Conservation (phyloP, 2,888 invertebrate species). For the Ormyrus thymus region DNA sequence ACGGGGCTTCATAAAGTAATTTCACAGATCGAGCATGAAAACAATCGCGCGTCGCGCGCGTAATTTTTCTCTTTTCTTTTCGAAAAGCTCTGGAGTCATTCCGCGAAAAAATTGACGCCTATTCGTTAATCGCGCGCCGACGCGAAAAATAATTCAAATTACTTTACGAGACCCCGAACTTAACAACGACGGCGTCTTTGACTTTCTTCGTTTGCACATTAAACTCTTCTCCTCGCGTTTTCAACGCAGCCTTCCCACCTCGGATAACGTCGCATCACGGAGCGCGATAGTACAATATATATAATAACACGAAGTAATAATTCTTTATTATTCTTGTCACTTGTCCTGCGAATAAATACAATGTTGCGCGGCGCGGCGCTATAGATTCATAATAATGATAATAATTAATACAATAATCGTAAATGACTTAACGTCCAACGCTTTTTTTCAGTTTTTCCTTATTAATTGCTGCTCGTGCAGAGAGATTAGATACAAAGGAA, state of each 20-base stretch:
- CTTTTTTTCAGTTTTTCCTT: conserved; percentile 54
- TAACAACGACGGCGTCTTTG: conserved; percentile 35
- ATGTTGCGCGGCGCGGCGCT: conserved; percentile 54
- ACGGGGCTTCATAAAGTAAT: conserved; percentile 22
- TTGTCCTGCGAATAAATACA: conserved; percentile 56
- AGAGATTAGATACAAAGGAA: conserved; percentile 63
- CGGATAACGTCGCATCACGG: not conserved
- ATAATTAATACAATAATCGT: conserved; percentile 59
- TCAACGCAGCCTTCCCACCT: conserved; percentile 24
- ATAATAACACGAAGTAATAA: conserved; percentile 11
- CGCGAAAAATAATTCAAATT: not conserved
- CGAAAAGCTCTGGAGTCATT: not conserved
- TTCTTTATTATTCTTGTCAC: conserved; percentile 13
- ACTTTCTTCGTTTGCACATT: conserved; percentile 25
- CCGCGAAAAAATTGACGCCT: not conserved
- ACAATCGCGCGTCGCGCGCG: not conserved
- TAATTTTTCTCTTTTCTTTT: not conserved
- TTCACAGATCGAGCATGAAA: not conserved
- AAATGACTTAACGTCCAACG: conserved; percentile 57
- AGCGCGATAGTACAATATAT: not conserved
- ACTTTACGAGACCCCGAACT: conserved; percentile 39
- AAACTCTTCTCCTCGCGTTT: conserved; percentile 38
- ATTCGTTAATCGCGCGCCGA: not conserved
- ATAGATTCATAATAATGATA: conserved; percentile 47
- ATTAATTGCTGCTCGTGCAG: conserved; percentile 41